These are phyloP conservation scores for Origma solitaria DNA, from an alignment of 2,113 vertebrate genomes.

Conservation along the genomic window DNA sequence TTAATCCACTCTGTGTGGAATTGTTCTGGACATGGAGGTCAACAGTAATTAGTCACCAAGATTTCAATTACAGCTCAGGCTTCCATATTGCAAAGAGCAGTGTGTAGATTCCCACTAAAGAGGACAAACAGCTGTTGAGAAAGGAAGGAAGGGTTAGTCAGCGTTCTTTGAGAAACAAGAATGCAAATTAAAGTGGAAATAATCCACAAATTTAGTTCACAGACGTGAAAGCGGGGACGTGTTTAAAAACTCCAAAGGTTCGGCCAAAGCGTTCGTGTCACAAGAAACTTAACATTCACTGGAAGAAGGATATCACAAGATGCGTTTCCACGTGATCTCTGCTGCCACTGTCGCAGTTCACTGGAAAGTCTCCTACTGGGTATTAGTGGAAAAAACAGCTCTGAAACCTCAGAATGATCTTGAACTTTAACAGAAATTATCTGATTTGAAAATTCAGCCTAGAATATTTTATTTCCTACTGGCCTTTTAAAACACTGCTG, in stretches of 20 bases:
- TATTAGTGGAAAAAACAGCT: neutral
- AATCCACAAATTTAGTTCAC: neutral
- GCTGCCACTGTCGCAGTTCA: neutral
- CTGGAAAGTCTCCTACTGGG: neutral
- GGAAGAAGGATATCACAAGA: neutral
- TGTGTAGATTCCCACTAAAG: neutral
- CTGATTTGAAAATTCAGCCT: neutral
- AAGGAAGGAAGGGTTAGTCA: neutral
- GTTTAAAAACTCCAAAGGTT: neutral
- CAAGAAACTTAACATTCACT: neutral
- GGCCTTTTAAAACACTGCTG: neutral
- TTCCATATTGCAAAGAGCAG: neutral
- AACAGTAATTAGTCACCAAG: neutral
- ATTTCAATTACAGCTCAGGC: neutral
- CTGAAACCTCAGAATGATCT: neutral
- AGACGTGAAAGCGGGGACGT: neutral
- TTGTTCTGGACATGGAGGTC: neutral
- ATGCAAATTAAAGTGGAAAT: neutral
- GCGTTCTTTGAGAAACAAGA: neutral
- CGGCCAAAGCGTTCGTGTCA: neutral
- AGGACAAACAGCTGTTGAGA: neutral
- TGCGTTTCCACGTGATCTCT: neutral
- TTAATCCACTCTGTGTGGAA: neutral
- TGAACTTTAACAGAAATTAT: neutral
- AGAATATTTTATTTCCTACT: neutral